A percentile compares a stretch with the other conserved stretches of the same genome.
These are phyloP conservation scores for Scaptomyza reducta DNA, from an alignment of 2,888 invertebrate genomes.

Conservation along the genomic window DNA sequence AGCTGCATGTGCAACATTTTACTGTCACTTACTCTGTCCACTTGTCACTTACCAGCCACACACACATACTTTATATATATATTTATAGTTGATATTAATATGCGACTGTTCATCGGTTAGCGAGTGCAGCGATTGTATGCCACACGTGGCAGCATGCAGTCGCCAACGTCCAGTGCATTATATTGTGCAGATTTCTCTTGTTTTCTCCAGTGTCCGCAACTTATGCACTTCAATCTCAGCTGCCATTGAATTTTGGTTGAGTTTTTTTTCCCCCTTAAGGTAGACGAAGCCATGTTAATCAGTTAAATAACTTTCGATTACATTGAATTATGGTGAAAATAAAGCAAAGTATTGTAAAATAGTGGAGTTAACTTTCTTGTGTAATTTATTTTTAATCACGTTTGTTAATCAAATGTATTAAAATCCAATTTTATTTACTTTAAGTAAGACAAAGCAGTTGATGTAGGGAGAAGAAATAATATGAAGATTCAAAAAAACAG, in stretches of 20 bases:
- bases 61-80: conserved; percentile 14
- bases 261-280: conserved; percentile 1
- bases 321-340: conserved; percentile 1
- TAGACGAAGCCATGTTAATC: conserved; percentile 2
- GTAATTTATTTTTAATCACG: background rate
- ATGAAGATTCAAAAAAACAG: no score
- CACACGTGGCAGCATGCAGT: conserved; percentile 37
- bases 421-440: background rate
- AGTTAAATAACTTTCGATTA: conserved; percentile 21
- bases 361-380: background rate
- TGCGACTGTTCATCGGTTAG: conserved; percentile 29
- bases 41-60: conserved; percentile 66
- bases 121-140: conserved; percentile 17
- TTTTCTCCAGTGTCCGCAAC: conserved; percentile 21
- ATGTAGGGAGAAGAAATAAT: no score
- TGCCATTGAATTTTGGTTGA: conserved; percentile 5
- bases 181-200: conserved; percentile 57
- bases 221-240: conserved; percentile 22
- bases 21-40: conserved; percentile 71
- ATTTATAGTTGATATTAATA: conserved; percentile 52
- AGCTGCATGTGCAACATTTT: conserved; percentile 64
- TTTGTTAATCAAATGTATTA: background rate
- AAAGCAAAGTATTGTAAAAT: background rate
- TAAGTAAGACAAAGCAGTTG: no score
- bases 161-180: conserved; percentile 52